These are phyloP conservation scores for Enteromius mattozi DNA, from an alignment of 2,797 vertebrate species.

Conservation along the genomic window DNA sequence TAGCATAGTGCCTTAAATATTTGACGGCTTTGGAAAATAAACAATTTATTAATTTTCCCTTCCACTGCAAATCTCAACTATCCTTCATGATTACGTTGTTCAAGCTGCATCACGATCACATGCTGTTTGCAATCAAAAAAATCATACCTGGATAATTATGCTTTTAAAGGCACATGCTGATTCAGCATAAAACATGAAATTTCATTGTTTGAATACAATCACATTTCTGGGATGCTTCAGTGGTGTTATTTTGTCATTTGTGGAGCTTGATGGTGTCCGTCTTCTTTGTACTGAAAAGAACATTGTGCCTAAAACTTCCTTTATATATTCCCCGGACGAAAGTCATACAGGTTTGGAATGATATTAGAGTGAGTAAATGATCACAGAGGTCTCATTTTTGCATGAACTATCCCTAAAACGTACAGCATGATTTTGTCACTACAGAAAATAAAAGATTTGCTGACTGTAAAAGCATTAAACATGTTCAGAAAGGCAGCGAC, in stretches of 20 bases:
- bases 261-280: background rate
- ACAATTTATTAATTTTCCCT: background rate
- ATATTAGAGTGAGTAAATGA: too few relatives aligned
- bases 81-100: background rate
- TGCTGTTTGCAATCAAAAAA: background rate
- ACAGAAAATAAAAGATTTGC: background rate
- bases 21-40: background rate
- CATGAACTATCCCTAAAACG: background rate
- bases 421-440: background rate
- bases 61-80: background rate
- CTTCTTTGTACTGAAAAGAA: background rate
- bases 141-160: background rate
- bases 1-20: too few relatives aligned
- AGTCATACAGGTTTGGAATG: background rate
- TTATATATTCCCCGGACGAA: background rate
- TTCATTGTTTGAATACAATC: background rate
- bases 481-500: background rate
- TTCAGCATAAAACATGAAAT: background rate
- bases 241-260: background rate
- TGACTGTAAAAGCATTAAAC: background rate
- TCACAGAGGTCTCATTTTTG: background rate
- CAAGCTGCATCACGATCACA: background rate
- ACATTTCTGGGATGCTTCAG: background rate
- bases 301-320: background rate
- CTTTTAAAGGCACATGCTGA: background rate